These are phyloP conservation scores for Oreochromis niloticus DNA, from an alignment of 2,113 vertebrate genomes.

Conservation along the genomic window DNA sequence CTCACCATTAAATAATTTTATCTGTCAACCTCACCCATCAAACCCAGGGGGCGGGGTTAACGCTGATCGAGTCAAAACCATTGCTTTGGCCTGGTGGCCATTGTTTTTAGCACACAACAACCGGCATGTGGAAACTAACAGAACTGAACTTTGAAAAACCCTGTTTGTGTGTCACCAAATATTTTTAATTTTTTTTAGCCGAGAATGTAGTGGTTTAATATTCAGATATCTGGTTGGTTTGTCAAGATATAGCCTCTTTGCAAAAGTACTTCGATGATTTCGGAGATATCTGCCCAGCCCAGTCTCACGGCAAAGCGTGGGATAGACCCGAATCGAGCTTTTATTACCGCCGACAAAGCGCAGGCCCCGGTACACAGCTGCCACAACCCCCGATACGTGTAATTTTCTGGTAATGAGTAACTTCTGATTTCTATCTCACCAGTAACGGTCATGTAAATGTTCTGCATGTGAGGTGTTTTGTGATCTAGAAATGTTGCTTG, in stretches of 20 bases:
- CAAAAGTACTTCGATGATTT: neutral
- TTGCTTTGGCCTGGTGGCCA: neutral
- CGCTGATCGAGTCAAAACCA: neutral
- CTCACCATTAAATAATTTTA: neutral
- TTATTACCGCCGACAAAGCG: neutral
- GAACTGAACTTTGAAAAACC: too few species aligned
- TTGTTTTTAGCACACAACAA: too few species aligned
- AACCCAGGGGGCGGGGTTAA: neutral
- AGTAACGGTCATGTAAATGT: neutral
- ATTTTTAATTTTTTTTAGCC: too few species aligned
- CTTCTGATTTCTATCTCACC: neutral
- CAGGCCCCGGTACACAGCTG: too few species aligned
- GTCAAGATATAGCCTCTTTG: too few species aligned
- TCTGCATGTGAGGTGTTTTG: neutral
- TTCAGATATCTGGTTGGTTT: too few species aligned
- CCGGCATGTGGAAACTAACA: too few species aligned
- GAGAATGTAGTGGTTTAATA: too few species aligned
- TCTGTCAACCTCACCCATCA: neutral
- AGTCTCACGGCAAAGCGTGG: neutral
- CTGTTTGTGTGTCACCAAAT: too few species aligned
- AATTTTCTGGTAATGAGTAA: neutral
- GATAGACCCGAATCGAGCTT: neutral
- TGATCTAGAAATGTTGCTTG: neutral
- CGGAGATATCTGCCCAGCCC: neutral
- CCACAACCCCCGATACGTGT: neutral